Conservation (phyloP, 1,140 invertebrate species). For the Drosophila kohkoa region DNA sequence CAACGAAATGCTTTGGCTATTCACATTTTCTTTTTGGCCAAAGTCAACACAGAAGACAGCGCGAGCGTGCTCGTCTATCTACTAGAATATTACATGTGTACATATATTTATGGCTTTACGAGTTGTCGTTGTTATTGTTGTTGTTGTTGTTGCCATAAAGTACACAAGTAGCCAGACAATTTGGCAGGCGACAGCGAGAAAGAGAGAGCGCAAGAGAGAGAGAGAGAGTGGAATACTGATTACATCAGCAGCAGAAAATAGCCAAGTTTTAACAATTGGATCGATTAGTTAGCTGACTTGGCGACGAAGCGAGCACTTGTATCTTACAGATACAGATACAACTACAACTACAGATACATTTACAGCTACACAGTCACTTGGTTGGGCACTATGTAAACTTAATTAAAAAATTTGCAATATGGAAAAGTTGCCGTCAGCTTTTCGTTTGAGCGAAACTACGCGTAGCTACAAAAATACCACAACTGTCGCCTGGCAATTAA, state of each 20-base stretch:
- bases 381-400: conserved; percentile 8
- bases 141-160: conserved; percentile 17
- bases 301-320: conserved; percentile 19
- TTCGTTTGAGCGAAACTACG: conserved; percentile 11
- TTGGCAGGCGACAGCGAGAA: conserved; percentile 23
- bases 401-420: conserved; percentile 35
- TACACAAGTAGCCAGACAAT: conserved; percentile 44
- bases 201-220: neutral
- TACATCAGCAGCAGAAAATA: conserved; percentile 74
- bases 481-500: conserved; percentile 31
- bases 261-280: conserved; percentile 37
- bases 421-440: conserved; percentile 6
- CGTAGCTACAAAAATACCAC: conserved; percentile 17
- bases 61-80: conserved; percentile 11
- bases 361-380: neutral
- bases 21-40: conserved; percentile 5
- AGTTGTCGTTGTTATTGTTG: neutral
- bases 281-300: conserved; percentile 48
- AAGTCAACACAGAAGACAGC: conserved; percentile 28
- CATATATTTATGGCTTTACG: conserved; percentile 13
- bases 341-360: neutral
- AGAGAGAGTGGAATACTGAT: conserved; percentile 36
- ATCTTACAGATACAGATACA: conserved; percentile 21
- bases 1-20: neutral
- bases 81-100: conserved; percentile 30